phyloP scores from a whole-genome alignment of 2,113 vertebrate genomes.

The Myotis brandtii region DNA sequence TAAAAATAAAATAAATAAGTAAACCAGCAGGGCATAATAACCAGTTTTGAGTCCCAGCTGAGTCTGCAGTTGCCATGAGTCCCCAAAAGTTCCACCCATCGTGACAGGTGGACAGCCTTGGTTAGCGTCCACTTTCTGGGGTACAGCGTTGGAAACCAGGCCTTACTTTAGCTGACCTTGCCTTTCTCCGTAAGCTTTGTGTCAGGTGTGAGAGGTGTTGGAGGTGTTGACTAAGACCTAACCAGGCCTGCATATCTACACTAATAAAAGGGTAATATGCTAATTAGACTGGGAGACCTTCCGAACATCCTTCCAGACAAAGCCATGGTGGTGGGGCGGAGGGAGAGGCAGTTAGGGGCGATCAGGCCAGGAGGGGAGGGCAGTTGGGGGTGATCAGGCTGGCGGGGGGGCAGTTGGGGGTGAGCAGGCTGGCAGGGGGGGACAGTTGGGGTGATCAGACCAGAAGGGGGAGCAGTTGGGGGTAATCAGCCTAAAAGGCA shows the following conservation, averaged over 20 bases:
- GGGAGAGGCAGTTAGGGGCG: no score
- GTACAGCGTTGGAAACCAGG: neutral
- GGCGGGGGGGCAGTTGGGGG: no score
- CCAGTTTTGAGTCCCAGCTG: neutral
- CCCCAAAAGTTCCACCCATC: neutral
- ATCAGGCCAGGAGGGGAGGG: no score
- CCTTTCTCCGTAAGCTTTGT: neutral
- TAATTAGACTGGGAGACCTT: no score
- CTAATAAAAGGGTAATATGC: no score
- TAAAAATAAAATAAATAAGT: slow-evolving; percentile 73
- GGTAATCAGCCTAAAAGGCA: no score
- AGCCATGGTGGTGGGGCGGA: no score
- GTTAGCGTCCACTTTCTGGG: neutral
- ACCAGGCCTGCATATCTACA: neutral
- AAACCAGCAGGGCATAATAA: slow-evolving; percentile 18
- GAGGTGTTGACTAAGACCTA: neutral
- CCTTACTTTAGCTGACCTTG: neutral
- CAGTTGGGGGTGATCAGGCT: no score
- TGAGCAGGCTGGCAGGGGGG: no score
- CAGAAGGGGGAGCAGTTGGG: no score
- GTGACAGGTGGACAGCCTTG: neutral
- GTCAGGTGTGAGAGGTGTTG: neutral
- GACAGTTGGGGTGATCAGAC: no score
- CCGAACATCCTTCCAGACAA: no score
- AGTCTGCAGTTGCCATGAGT: neutral